A percentile compares a stretch with the other conserved stretches of the same genome.
Evolutionary conservation across 2,113 vertebrate genomes (phyloP).

Genomic region (Ovibos moschatus): DNA sequence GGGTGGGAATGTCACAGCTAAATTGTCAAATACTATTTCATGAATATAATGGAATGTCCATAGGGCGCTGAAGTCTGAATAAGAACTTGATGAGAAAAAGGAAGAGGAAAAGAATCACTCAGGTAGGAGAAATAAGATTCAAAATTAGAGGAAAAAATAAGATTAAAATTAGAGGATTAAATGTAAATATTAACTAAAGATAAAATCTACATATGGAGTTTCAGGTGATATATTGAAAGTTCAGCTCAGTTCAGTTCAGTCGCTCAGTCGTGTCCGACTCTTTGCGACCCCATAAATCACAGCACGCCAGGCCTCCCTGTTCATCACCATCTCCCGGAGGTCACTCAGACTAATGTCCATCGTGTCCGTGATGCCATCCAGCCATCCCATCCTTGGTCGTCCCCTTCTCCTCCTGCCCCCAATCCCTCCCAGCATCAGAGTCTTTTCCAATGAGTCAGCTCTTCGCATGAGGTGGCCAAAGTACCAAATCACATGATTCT

Average conservation of each 20-base stretch:
- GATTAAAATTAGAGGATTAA: not conserved
- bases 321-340: no score
- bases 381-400: no score
- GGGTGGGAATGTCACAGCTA: not conserved
- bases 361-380: no score
- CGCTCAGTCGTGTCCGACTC: no score
- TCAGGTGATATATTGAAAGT: not conserved
- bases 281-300: no score
- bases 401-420: no score
- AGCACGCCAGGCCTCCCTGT: no score
- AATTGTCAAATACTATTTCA: not conserved
- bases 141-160: not conserved
- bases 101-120: not conserved
- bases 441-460: no score
- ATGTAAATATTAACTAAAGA: not conserved
- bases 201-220: not conserved
- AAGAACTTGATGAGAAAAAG: not conserved
- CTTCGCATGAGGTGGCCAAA: no score
- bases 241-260: no score
- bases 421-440: no score
- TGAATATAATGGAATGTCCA: not conserved
- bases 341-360: no score
- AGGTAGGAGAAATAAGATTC: not conserved
- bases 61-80: not conserved
- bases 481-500: not conserved